Evolutionary conservation across 2,888 invertebrate genomes (phyloP), one percentile per base, ranked within the genome.

Genomic region (Leucoptera coffeella): DNA sequence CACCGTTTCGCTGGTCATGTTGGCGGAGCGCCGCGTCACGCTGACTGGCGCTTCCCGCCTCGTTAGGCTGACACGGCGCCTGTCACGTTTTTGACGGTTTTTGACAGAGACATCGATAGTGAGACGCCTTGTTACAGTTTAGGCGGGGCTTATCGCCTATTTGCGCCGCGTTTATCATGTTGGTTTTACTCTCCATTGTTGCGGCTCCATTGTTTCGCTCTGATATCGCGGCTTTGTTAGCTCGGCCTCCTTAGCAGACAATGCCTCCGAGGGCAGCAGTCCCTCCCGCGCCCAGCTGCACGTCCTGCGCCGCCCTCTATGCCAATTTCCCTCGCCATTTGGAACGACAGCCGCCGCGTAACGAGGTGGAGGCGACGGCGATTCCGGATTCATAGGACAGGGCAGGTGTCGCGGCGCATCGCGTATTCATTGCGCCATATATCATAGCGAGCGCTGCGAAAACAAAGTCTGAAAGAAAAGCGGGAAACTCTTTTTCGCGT

Each of bases 31-130:
- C 28, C 29, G 29, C 34, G 60, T 65, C 67, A 67, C 38, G 35
- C 31, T 47, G 47, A 59, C 50, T 35, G 40, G 32, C 39, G 36
- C 32, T 47, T 54, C 53, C 42, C 53, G 58, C 42, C 65, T 67
- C 67, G 69, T 67, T 65, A 67, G 54, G 40, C 58, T 50, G 59
- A 62, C 65, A 56, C 61, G 58, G 53, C 58, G 58, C 55, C 59
- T 60, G 67, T 65, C 69, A 65, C 38, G 50, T 53, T 61, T 62
- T 59, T 64, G 67, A 67, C 67, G 65, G 64, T 61, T 60, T 58
- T 56, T 57, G 67, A 69, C 67, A 67, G 58, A 65, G 69, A 67
- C 69, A 65, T 67, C 67, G 67, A 67, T 67, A 50, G 60, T 48
- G 50, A 47, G 43, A 39, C 53, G 55, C 54, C 53, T 56, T 60